Conservation (phyloP, 2,113 vertebrate species). For the Alosa alosa region DNA sequence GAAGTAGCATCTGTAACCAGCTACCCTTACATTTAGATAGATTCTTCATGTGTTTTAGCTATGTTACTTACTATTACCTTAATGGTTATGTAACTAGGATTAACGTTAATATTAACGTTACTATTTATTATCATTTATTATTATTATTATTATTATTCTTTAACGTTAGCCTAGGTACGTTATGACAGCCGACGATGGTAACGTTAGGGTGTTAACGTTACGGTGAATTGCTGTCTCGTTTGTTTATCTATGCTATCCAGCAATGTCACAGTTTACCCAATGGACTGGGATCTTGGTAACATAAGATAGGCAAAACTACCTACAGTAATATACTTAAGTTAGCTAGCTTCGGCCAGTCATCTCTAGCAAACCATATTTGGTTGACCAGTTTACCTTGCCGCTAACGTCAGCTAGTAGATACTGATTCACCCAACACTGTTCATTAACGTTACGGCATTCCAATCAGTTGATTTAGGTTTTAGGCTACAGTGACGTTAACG, state of each 20-base stretch:
- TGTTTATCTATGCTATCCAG: neutral
- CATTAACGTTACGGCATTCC: neutral
- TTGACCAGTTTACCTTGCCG: neutral
- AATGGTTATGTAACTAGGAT: neutral
- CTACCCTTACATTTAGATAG: neutral
- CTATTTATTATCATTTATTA: neutral
- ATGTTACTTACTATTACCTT: neutral
- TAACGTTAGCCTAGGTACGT: neutral
- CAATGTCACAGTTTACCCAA: neutral
- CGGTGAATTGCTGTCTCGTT: neutral
- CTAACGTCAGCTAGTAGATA: neutral
- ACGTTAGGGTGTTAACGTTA: neutral
- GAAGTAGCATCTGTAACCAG: neutral
- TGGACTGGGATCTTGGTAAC: neutral
- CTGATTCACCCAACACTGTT: neutral
- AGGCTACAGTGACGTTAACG: neutral
- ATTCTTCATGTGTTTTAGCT: neutral
- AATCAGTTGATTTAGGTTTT: neutral
- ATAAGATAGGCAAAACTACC: neutral
- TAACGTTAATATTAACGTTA: too few relatives aligned
- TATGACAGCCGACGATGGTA: neutral
- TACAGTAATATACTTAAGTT: neutral
- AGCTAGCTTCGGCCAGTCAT: neutral
- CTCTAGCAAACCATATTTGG: neutral
- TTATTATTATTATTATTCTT: too few relatives aligned